phyloP scores from a whole-genome alignment of 37 sponge, comb jelly and placozoan species.

The Hexactinellida sp. region DNA sequence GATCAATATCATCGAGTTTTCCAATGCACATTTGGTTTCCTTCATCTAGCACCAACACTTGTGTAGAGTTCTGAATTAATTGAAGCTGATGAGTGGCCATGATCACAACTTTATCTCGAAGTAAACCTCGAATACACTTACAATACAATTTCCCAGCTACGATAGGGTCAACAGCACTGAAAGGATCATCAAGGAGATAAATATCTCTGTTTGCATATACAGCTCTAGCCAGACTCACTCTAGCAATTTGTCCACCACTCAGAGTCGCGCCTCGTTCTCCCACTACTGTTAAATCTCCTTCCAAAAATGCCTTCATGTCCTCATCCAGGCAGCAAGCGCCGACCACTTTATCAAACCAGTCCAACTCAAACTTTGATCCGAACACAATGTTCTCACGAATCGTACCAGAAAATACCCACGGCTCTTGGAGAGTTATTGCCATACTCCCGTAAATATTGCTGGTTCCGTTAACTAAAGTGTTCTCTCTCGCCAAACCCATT shows the following conservation, averaged over 20 bases:
- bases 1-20: neutral
- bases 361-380: constrained; percentile 7
- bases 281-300: neutral
- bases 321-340: constrained; percentile 11
- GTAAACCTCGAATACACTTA: neutral
- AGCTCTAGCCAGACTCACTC: neutral
- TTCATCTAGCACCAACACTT: neutral
- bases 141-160: neutral
- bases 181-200: neutral
- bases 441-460: neutral
- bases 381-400: constrained; percentile 22
- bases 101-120: neutral
- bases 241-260: neutral
- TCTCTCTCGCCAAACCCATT: neutral
- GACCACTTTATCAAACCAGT: neutral
- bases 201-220: neutral
- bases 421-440: neutral
- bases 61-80: neutral
- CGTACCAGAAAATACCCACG: constrained; percentile 23
- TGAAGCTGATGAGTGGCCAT: neutral
- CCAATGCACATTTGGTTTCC: neutral
- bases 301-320: neutral
- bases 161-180: neutral
- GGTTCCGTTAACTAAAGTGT: neutral
- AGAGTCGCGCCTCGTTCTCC: neutral